phyloP scores from a whole-genome alignment of 2,797 vertebrate species.

The Macropus fuliginosus region DNA sequence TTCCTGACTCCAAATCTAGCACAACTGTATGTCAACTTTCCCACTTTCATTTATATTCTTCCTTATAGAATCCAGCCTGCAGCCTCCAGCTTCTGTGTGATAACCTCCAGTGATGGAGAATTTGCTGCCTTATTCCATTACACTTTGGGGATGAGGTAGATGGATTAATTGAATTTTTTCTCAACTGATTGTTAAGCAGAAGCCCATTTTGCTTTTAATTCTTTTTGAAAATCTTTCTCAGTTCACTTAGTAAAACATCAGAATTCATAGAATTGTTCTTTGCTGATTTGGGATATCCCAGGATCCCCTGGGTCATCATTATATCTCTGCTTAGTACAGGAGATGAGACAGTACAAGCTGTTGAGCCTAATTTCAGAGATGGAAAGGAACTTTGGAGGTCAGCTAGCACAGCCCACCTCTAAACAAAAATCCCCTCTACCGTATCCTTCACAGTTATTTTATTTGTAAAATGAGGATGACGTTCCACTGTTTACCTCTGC shows the following conservation, averaged over 20 bases:
- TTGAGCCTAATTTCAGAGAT: background rate
- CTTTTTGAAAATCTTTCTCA: background rate
- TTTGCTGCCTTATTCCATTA: background rate
- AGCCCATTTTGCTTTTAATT: slow-evolving; percentile 10
- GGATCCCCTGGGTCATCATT: background rate
- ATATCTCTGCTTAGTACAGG: background rate
- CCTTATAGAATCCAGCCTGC: background rate
- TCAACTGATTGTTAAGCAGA: background rate
- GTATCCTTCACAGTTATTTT: background rate
- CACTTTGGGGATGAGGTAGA: background rate
- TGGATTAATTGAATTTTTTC: background rate
- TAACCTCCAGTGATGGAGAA: background rate
- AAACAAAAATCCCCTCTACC: background rate
- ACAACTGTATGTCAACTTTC: background rate
- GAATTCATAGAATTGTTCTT: background rate
- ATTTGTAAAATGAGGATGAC: background rate
- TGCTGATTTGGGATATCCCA: background rate
- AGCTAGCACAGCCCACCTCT: background rate
- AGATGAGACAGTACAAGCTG: background rate
- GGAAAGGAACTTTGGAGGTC: background rate
- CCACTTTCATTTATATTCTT: background rate
- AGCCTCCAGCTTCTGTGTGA: background rate
- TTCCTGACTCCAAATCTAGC: background rate
- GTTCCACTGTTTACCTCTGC: background rate
- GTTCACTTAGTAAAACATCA: background rate